Evolutionary conservation across 2,888 invertebrate genomes (phyloP).

Genomic region (Noctua comes): DNA sequence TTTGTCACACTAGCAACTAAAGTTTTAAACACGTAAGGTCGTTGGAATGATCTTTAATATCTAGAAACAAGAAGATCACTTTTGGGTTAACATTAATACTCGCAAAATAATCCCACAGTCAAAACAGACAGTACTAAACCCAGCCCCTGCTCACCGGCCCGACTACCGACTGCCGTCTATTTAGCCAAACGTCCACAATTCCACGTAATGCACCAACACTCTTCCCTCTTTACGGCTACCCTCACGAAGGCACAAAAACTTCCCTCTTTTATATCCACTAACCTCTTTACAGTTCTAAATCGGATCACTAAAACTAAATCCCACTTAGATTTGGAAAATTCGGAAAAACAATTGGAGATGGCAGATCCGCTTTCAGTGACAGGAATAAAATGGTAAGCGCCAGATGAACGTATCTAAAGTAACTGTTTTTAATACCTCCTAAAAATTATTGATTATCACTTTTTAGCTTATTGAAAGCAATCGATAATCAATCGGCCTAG

Average conservation of each 20-base stretch:
- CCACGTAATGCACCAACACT: constrained; percentile 46
- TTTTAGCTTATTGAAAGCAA: neutral
- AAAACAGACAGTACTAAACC: constrained; percentile 5
- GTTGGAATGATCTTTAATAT: neutral
- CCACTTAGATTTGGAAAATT: constrained; percentile 43
- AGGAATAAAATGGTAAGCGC: no score
- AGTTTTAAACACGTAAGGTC: neutral
- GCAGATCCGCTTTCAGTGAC: neutral
- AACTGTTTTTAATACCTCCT: neutral
- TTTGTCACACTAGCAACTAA: neutral
- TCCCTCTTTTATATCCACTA: constrained; percentile 42
- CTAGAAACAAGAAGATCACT: neutral
- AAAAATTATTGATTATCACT: neutral
- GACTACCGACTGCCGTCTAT: constrained; percentile 31
- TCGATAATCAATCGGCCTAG: neutral
- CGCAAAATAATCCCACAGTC: constrained; percentile 9
- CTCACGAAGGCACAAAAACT: constrained; percentile 31
- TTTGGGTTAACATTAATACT: no score
- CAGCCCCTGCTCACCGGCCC: neutral
- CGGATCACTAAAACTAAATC: constrained; percentile 43
- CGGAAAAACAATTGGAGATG: constrained; percentile 36
- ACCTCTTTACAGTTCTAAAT: constrained; percentile 50
- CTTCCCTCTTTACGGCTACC: constrained; percentile 37
- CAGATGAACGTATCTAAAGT: no score
- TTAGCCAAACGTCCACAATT: constrained; percentile 52